Conservation (phyloP, 2,113 vertebrate species). For the Hucho hucho region DNA sequence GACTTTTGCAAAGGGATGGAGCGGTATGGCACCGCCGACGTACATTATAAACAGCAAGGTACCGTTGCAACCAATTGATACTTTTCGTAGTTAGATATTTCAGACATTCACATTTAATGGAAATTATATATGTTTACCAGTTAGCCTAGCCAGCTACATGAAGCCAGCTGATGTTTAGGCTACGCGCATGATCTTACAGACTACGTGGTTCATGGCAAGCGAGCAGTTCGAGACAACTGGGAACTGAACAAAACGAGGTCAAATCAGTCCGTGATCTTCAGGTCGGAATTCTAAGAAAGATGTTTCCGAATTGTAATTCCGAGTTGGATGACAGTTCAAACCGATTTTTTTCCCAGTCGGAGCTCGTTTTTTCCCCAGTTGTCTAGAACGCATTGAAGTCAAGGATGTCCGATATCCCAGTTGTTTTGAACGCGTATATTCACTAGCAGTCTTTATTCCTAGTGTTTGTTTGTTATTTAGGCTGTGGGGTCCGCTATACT, state of each 20-base stretch:
- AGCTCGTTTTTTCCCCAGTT: no score
- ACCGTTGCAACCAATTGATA: neutral
- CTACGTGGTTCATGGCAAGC: neutral
- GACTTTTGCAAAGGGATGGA: neutral
- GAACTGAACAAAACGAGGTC: no score
- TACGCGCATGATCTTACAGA: neutral
- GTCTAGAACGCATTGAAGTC: no score
- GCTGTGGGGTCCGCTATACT: no score
- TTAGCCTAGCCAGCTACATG: neutral
- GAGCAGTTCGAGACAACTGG: no score
- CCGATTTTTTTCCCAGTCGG: no score
- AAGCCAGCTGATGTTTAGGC: neutral
- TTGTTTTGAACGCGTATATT: neutral
- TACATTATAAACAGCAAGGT: conserved; percentile 14
- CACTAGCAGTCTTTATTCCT: neutral
- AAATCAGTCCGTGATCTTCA: no score
- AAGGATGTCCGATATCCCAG: no score
- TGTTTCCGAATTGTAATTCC: no score
- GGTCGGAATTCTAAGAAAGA: no score
- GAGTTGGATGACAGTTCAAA: no score
- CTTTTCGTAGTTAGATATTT: neutral
- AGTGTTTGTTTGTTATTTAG: neutral
- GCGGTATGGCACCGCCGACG: conserved; percentile 16
- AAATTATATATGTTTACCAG: neutral
- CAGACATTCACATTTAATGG: neutral